Conservation (phyloP, 2,797 vertebrate species). For the Galago senegalensis region DNA sequence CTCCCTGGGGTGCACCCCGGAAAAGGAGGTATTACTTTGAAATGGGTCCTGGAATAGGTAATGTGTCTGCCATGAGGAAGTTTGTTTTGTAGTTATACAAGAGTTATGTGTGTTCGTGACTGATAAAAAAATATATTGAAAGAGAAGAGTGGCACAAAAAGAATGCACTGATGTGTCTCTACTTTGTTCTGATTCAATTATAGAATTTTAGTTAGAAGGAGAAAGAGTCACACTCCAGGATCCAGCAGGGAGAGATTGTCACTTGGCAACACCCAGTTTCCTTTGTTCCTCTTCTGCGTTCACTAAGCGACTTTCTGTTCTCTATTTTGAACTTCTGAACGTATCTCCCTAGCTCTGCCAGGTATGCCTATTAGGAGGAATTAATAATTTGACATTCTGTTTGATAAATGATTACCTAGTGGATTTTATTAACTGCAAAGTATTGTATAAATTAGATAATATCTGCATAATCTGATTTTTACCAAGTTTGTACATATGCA, state of each 20-base stretch:
- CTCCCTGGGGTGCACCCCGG: background rate
- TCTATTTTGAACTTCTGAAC: slow-evolving; percentile 8
- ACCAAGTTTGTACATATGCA: background rate
- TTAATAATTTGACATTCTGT: background rate
- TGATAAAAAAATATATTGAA: background rate
- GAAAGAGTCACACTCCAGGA: background rate
- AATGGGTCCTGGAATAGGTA: background rate
- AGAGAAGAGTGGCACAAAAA: background rate
- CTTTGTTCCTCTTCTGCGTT: background rate
- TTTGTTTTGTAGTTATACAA: background rate
- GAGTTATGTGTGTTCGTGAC: background rate
- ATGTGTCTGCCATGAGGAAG: background rate
- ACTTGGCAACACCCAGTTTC: background rate
- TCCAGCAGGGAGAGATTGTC: background rate
- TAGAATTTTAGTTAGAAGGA: slow-evolving; percentile 25
- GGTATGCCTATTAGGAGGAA: background rate
- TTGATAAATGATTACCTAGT: background rate
- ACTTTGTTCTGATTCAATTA: background rate
- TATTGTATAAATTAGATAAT: background rate
- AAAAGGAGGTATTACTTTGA: background rate
- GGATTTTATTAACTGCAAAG: background rate
- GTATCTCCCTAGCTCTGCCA: background rate
- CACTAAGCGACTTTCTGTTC: background rate
- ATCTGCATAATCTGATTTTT: slow-evolving; percentile 18
- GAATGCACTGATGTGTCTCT: background rate